phyloP scores from a whole-genome alignment of 2,797 vertebrate species.

The Pempheris klunzingeri region DNA sequence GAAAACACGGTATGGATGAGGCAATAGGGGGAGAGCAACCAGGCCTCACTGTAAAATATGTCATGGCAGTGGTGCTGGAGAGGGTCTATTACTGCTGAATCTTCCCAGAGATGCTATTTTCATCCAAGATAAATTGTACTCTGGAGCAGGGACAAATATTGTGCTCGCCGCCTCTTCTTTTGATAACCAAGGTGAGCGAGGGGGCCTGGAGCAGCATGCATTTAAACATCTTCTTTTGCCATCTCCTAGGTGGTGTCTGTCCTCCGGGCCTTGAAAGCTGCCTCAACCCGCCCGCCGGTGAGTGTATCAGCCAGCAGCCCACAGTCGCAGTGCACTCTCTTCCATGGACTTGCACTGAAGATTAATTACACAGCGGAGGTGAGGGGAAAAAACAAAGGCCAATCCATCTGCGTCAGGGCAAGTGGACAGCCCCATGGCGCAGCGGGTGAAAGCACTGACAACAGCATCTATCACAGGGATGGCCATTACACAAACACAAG shows the following conservation, averaged over 20 bases:
- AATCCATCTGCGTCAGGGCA: constrained; percentile 84
- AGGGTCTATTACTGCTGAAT: constrained; percentile 68
- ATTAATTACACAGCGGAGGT: constrained; percentile 84
- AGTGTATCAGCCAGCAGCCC: constrained; percentile 71
- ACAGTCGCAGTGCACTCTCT: constrained; percentile 37
- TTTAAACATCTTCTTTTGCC: constrained; percentile 82
- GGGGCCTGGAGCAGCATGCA: constrained; percentile 59
- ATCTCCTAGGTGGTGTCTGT: constrained; percentile 65
- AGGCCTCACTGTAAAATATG: constrained; percentile 60
- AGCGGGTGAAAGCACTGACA: constrained; percentile 74
- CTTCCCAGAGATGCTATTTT: constrained; percentile 69
- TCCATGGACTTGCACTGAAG: constrained; percentile 72
- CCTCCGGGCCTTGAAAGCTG: constrained; percentile 64
- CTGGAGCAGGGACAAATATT: constrained; percentile 73
- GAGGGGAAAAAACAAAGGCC: constrained; percentile 81
- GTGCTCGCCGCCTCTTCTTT: constrained; percentile 52
- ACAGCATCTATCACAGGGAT: constrained; percentile 81
- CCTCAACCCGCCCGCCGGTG: constrained; percentile 54
- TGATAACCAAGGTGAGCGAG: constrained; percentile 75
- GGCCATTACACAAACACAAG: constrained; percentile 83
- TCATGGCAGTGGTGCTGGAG: constrained; percentile 52
- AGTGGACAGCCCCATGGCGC: constrained; percentile 78
- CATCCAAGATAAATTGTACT: constrained; percentile 74
- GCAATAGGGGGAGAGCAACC: constrained; percentile 55
- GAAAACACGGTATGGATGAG: constrained; percentile 55